Percentiles rank a stretch among this genome's conserved stretches.
phyloP scores from a whole-genome alignment of 2,888 invertebrate species.

The Thyatira batis region DNA sequence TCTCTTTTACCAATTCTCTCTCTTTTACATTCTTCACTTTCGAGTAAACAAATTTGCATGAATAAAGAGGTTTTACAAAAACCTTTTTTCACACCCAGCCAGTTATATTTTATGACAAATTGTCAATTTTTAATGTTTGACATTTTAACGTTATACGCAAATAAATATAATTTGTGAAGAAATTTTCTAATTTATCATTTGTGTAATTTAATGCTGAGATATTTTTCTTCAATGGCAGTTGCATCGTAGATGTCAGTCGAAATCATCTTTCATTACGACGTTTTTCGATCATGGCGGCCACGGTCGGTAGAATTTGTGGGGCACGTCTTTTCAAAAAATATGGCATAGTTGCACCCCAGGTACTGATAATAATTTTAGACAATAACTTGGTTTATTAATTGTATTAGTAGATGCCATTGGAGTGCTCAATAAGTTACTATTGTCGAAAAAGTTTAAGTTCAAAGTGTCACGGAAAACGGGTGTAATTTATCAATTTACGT shows the following conservation, averaged over 20 bases:
- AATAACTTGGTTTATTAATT: slow-evolving; percentile 30
- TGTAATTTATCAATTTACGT: slow-evolving; percentile 57
- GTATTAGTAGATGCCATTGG: slow-evolving; percentile 32
- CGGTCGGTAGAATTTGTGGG: slow-evolving; percentile 93
- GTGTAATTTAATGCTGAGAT: slow-evolving; percentile 8
- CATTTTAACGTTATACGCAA: slow-evolving; percentile 8
- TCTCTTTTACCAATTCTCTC: no score
- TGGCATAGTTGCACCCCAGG: slow-evolving; percentile 88
- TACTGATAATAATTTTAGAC: slow-evolving; percentile 66
- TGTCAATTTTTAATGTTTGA: neutral
- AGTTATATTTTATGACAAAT: neutral
- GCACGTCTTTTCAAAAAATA: slow-evolving; percentile 90
- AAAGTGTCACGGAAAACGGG: slow-evolving; percentile 45
- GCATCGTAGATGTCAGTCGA: slow-evolving; percentile 60
- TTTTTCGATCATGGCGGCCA: slow-evolving; percentile 92
- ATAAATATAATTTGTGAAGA: slow-evolving; percentile 5
- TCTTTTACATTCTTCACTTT: no score
- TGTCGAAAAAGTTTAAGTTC: slow-evolving; percentile 38
- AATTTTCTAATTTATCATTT: slow-evolving; percentile 10
- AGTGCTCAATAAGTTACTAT: slow-evolving; percentile 45
- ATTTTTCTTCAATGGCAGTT: slow-evolving; percentile 43
- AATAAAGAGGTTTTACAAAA: neutral
- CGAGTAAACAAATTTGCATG: no score
- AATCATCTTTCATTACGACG: slow-evolving; percentile 71
- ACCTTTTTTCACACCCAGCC: neutral